A percentile compares a stretch with the other conserved stretches of the same genome.
Conservation (phyloP, 2,888 invertebrate genomes). For the Hydrotaea diabolus region DNA sequence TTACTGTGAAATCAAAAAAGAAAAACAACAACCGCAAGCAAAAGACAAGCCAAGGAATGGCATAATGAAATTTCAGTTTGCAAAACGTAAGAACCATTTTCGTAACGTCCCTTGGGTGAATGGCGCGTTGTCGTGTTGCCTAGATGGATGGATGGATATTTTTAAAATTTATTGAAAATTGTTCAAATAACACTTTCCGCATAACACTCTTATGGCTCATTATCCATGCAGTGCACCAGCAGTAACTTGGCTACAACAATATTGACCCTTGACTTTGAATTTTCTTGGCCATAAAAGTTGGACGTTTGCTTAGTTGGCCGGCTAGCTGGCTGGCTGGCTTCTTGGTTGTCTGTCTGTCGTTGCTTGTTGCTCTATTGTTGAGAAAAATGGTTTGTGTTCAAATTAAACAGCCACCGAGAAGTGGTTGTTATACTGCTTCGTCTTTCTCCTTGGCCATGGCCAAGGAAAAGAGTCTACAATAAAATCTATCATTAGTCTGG, state of each 20-base stretch:
- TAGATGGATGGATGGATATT: not conserved
- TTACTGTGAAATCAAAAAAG: conserved; percentile 49
- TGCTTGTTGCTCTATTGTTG: conserved; percentile 34
- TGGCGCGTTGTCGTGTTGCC: not conserved
- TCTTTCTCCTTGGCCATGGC: not conserved
- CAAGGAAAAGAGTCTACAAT: conserved; percentile 24
- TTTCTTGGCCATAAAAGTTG: conserved; percentile 10
- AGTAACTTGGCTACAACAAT: conserved; percentile 36
- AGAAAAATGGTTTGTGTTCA: conserved; percentile 61
- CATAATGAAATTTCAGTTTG: too few species aligned
- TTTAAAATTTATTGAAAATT: conserved; percentile 64
- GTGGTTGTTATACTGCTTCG: conserved; percentile 27
- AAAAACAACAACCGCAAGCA: not conserved
- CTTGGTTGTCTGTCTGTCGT: not conserved
- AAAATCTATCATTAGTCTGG: conserved; percentile 63
- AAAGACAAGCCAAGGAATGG: not conserved
- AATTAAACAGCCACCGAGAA: conserved; percentile 62
- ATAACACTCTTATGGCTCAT: conserved; percentile 61
- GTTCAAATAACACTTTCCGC: conserved; percentile 66
- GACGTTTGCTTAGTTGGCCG: not conserved
- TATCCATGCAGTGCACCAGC: conserved; percentile 14
- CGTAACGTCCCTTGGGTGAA: too few species aligned
- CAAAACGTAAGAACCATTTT: too few species aligned
- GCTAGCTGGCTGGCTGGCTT: not conserved
- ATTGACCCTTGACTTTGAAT: conserved; percentile 66